Evolutionary conservation across 2,113 vertebrate species (phyloP).

Genomic region (Siniperca chuatsi): DNA sequence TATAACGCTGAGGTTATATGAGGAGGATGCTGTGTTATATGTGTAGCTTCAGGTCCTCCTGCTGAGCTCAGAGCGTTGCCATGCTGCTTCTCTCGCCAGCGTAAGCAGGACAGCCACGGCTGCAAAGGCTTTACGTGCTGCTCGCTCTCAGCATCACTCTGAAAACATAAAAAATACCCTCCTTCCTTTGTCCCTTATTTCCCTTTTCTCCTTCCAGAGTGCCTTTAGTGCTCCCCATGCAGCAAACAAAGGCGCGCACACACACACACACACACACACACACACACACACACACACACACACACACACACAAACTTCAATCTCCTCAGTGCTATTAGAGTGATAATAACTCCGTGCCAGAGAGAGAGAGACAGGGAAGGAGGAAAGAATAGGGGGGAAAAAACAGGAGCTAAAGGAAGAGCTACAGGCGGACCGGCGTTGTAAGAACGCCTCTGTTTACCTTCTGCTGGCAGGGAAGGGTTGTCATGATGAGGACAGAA

Average conservation of each 20-base stretch:
- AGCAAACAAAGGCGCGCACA: conserved; percentile 48
- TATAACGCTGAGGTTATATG: conserved; percentile 69
- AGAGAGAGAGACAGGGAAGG: conserved; percentile 2
- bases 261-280: too few relatives aligned
- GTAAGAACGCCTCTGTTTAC: conserved; percentile 78
- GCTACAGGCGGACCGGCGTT: conserved; percentile 64
- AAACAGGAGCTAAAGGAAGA: conserved; percentile 39
- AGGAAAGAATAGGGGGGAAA: conserved; percentile 29
- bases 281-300: background rate
- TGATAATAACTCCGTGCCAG: conserved; percentile 34
- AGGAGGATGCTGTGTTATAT: conserved; percentile 60
- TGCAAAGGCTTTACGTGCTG: conserved; percentile 46
- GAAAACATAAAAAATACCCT: conserved; percentile 36
- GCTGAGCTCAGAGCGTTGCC: conserved; percentile 48
- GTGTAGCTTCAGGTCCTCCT: conserved; percentile 50
- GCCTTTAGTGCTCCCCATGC: conserved; percentile 67
- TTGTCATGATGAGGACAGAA: conserved; percentile 84
- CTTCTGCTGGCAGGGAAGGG: conserved; percentile 84
- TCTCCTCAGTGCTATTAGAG: conserved; percentile 59
- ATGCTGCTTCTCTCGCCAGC: conserved; percentile 62
- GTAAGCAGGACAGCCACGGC: conserved; percentile 47
- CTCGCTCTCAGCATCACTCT: conserved; percentile 44
- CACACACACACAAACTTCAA: conserved; percentile 15
- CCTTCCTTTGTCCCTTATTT: conserved; percentile 39
- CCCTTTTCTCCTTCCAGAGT: conserved; percentile 23